phyloP scores from a whole-genome alignment of 2,888 invertebrate genomes.

The Tinea pellionella region DNA sequence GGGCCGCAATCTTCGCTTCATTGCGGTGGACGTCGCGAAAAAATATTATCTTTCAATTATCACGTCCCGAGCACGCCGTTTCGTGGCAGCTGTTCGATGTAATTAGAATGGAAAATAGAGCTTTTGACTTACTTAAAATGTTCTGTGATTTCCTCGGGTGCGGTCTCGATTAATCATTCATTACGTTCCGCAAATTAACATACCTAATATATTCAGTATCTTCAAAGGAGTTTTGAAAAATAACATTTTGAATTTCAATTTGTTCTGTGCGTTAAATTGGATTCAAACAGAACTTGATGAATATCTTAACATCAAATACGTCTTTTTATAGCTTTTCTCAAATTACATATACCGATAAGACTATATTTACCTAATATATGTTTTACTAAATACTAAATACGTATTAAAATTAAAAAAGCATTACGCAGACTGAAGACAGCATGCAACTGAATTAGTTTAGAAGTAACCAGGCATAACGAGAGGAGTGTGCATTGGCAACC shows the following conservation, averaged over 20 bases:
- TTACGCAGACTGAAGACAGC: too few relatives aligned
- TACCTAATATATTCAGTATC: neutral
- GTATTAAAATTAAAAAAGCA: too few relatives aligned
- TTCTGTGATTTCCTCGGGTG: constrained; percentile 1
- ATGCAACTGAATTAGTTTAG: too few relatives aligned
- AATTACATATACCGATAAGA: neutral
- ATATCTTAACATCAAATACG: neutral
- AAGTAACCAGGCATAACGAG: too few relatives aligned
- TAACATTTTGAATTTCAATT: constrained; percentile 2
- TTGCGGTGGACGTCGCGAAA: constrained; percentile 23
- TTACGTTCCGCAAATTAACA: constrained; percentile 3
- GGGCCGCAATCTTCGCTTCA: constrained; percentile 5
- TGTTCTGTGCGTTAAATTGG: neutral
- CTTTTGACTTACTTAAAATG: constrained; percentile 17
- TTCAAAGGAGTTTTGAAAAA: constrained; percentile 5
- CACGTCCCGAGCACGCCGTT: constrained; percentile 26
- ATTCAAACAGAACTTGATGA: neutral
- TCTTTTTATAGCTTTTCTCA: neutral
- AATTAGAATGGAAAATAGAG: constrained; percentile 43
- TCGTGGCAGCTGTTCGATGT: constrained; percentile 41
- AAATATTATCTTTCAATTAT: constrained; percentile 59
- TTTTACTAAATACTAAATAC: neutral
- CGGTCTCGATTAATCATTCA: neutral
- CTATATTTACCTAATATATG: neutral
- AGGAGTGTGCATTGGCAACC: too few relatives aligned